Conservation (phyloP, 2,888 invertebrate species). For the Apoderus coryli region DNA sequence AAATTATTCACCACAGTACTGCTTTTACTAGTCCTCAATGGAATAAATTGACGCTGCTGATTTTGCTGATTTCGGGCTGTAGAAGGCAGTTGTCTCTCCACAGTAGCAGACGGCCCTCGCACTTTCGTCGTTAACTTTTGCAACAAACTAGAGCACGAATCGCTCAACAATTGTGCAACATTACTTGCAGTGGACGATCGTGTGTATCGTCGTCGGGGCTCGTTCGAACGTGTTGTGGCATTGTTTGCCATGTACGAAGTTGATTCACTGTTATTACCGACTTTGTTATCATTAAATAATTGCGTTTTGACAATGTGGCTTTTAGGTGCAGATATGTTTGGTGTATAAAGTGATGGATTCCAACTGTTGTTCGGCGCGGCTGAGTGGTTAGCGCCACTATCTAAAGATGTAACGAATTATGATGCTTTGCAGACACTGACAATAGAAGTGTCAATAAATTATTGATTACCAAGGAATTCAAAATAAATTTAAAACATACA, state of each 20-base stretch:
- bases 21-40: slow-evolving; percentile 24
- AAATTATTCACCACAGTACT: slow-evolving; percentile 20
- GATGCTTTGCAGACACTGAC: too few relatives aligned
- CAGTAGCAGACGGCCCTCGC: slow-evolving; percentile 54
- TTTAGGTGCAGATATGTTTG: too few relatives aligned
- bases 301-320: too few relatives aligned
- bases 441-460: too few relatives aligned
- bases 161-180: slow-evolving; percentile 73
- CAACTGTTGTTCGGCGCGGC: too few relatives aligned
- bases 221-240: slow-evolving; percentile 22
- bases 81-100: slow-evolving; percentile 26
- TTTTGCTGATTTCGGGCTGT: slow-evolving; percentile 9
- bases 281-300: too few relatives aligned
- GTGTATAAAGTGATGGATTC: too few relatives aligned
- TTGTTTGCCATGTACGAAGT: slow-evolving; percentile 19
- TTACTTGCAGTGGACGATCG: slow-evolving; percentile 66
- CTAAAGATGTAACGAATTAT: too few relatives aligned
- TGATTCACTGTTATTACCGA: slow-evolving; percentile 16
- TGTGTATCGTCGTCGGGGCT: slow-evolving; percentile 50
- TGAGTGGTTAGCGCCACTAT: too few relatives aligned
- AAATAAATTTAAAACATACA: too few relatives aligned
- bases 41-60: slow-evolving; percentile 15
- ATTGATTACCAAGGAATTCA: too few relatives aligned
- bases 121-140: slow-evolving; percentile 61
- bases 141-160: slow-evolving; percentile 74